Conservation (phyloP, 2,113 vertebrate genomes). For the Varanus komodoensis region DNA sequence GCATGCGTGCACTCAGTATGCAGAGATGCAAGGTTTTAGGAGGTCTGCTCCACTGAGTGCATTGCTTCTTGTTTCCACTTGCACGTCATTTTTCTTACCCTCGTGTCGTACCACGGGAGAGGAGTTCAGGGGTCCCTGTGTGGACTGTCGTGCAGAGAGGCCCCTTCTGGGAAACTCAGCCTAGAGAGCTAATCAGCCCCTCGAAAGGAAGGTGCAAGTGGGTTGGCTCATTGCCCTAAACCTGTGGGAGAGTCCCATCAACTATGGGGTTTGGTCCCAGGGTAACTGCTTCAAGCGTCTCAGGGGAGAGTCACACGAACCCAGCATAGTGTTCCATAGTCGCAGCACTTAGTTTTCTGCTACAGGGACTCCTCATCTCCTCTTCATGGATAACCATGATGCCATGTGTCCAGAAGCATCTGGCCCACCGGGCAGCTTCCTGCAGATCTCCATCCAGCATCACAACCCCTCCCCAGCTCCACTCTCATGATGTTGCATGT, state of each 20-base stretch:
- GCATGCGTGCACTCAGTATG: too few species aligned
- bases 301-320: background rate
- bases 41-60: background rate
- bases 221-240: background rate
- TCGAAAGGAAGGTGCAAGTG: background rate
- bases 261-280: background rate
- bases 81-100: background rate
- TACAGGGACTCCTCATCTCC: too few species aligned
- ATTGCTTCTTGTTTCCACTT: background rate
- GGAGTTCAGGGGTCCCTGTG: background rate
- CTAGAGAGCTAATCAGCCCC: background rate
- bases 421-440: background rate
- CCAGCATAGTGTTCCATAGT: too few species aligned
- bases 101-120: accelerated
- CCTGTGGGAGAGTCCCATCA: too few species aligned
- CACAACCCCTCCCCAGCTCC: background rate
- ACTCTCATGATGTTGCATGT: background rate
- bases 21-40: background rate
- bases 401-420: background rate
- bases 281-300: too few species aligned
- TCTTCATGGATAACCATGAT: background rate
- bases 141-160: too few species aligned
- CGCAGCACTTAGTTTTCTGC: background rate
- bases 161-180: background rate
- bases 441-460: background rate